These are phyloP conservation scores for Marmota monax DNA, from an alignment of 2,113 vertebrate genomes.

Conservation along the genomic window DNA sequence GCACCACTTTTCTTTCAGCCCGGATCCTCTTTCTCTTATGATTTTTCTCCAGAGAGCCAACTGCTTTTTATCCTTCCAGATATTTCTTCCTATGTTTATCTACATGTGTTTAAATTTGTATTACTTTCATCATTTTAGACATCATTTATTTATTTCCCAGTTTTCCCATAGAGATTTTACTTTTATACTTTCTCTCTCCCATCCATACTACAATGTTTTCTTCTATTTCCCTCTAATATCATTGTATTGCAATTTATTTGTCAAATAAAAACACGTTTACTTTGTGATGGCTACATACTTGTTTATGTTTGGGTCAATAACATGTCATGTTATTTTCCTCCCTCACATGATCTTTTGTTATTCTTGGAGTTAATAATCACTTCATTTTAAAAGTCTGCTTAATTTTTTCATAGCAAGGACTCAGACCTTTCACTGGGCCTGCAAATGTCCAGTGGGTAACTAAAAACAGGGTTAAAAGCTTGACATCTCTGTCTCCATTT, in stretches of 20 bases:
- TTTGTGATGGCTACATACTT: background rate
- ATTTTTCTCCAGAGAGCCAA: background rate
- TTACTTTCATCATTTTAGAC: background rate
- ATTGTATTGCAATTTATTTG: background rate
- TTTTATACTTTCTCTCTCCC: background rate
- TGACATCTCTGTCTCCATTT: too few species aligned
- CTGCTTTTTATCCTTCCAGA: background rate
- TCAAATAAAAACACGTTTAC: background rate
- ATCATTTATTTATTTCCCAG: background rate
- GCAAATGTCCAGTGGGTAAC: too few species aligned
- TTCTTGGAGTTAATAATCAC: background rate
- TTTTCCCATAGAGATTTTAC: background rate
- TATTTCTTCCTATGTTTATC: background rate
- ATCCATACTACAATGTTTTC: background rate
- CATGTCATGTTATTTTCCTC: background rate
- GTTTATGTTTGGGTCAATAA: background rate
- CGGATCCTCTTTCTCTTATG: background rate
- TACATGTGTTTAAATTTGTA: background rate
- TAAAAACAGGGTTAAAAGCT: too few species aligned
- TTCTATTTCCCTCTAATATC: background rate
- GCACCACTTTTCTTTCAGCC: too few species aligned
- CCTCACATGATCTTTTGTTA: background rate
- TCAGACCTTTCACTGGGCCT: too few species aligned
- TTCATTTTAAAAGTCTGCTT: slow-evolving; percentile 32
- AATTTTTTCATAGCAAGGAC: background rate